These are phyloP conservation scores for Hypanus sabinus DNA, from an alignment of 2,113 vertebrate species.

Conservation along the genomic window DNA sequence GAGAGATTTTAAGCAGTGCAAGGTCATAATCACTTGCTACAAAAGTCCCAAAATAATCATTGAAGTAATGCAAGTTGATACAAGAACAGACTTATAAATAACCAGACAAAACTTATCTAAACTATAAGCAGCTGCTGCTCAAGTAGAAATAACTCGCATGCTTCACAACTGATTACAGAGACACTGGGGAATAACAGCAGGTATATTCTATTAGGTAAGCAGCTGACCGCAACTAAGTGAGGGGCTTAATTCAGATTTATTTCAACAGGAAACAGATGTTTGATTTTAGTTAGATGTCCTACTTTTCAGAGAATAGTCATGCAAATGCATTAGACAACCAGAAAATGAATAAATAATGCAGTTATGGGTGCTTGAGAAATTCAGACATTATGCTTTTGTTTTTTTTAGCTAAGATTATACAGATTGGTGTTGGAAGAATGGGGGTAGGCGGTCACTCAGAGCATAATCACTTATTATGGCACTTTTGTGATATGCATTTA, in stretches of 20 bases:
- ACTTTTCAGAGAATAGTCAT: not conserved
- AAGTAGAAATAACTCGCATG: not conserved
- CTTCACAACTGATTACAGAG: not conserved
- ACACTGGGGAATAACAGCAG: not conserved
- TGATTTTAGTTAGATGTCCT: not conserved
- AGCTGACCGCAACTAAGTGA: not conserved
- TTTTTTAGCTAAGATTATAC: not conserved
- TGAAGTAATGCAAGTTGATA: not conserved
- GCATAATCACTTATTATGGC: not conserved
- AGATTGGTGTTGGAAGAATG: not conserved
- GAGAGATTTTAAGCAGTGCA: not conserved
- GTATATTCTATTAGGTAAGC: not conserved
- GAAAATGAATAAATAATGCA: not conserved
- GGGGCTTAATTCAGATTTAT: not conserved
- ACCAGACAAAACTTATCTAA: not conserved
- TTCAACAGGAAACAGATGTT: not conserved
- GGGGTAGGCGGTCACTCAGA: not conserved
- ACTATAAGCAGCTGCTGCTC: not conserved
- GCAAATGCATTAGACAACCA: too few species aligned
- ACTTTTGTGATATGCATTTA: not conserved
- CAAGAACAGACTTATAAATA: not conserved
- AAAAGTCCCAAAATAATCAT: not conserved
- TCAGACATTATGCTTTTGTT: too few species aligned
- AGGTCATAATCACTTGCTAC: not conserved
- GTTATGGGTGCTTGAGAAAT: not conserved